Evolutionary conservation across 2,888 invertebrate genomes (phyloP), one percentile per base, ranked within the genome.

Genomic region (Eristalis tenax): DNA sequence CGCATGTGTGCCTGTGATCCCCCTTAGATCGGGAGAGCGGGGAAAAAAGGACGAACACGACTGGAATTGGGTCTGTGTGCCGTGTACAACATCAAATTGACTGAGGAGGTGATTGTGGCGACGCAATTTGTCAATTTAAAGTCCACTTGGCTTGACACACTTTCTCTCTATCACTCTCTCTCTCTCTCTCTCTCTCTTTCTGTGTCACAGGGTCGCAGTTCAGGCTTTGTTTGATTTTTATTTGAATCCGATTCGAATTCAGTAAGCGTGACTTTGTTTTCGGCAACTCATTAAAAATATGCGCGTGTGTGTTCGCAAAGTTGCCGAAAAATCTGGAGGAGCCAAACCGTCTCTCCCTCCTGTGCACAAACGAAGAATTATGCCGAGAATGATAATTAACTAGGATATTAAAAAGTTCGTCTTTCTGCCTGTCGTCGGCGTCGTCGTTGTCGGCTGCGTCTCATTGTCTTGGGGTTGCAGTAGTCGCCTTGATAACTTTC

Each of bases 331-430:
- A 78, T 18, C 40, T 11, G 5, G 15, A 38, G 22, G 22, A 35
- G 32, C 65, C 57, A 28, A 32, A 26, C 32, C 15, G 38, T 18
- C 18, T 74, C 6, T 74, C 6, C 56, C 10, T 59, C 26, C 18
- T 59, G 11, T n/a, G 43, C 64, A 57, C 59, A 74, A 23, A 70
- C 65, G 28, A 73, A 32, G 56, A 74, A 74, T 82, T 77, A 77
- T 78, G 73, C 78, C 78, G 56, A 73, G 82, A 86, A 86, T 83
- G 78, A 83, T 86, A 83, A 86, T 86, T 86, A 86, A 74, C 78
- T 71, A 56, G 75, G 78, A 86, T 86, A 86, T 83, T 78, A 86
- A 78, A 85, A 86, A 86, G 85, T 86, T 82, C 68, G 35, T 61
- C 82, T 73, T 79, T 69, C 74, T 75, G 18, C 50, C 50, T 26